phyloP scores from a whole-genome alignment of 2,888 invertebrate genomes.

The Cepaea hortensis region DNA sequence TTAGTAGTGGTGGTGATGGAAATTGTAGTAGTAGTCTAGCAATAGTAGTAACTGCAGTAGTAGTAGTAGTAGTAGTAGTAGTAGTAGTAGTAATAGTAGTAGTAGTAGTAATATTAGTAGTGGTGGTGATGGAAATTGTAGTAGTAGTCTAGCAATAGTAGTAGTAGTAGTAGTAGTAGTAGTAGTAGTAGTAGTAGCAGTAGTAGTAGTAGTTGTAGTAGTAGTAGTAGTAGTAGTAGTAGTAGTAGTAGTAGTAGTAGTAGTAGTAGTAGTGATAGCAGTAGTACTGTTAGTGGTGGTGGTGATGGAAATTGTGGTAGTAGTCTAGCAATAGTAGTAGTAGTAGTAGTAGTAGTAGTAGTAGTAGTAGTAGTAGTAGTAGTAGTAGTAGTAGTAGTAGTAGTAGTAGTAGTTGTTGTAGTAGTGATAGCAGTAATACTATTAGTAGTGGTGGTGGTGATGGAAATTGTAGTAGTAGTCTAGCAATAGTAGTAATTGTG shows the following conservation, averaged over 20 bases:
- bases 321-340: slow-evolving; percentile 1
- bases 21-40: background rate
- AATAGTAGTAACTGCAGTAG: slow-evolving; percentile 5
- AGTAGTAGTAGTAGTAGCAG: no score
- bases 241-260: no score
- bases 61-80: slow-evolving; percentile 13
- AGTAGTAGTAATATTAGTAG: background rate
- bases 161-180: no score
- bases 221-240: no score
- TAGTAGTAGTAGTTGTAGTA: no score
- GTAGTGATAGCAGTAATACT: no score
- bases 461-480: no score
- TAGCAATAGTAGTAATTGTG: slow-evolving; percentile 8
- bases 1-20: slow-evolving; percentile 4
- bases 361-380: slow-evolving; percentile 29
- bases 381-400: slow-evolving; percentile 7
- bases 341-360: slow-evolving; percentile 22
- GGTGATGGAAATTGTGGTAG: no score
- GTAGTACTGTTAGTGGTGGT: no score
- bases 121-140: background rate
- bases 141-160: no score
- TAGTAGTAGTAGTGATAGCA: no score
- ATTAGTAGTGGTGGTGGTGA: background rate
- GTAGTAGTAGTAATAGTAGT: slow-evolving; percentile 26
- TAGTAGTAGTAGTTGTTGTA: background rate